A percentile compares a stretch with the other conserved stretches of the same genome.
phyloP scores from a whole-genome alignment of 1,140 invertebrate species.

The Nephotettix cincticeps region DNA sequence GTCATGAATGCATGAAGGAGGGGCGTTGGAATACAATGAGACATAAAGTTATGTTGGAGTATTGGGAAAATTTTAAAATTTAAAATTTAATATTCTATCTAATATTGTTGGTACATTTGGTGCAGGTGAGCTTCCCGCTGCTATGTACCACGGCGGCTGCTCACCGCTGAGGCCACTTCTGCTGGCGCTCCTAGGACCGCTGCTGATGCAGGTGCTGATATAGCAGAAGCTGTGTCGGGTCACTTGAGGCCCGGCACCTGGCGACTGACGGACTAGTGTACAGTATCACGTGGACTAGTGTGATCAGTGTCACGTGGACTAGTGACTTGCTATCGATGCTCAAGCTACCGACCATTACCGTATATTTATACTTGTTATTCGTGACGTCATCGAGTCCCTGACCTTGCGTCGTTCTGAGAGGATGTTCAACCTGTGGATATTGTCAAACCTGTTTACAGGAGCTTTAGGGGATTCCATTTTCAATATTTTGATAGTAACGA shows the following conservation, averaged over 20 bases:
- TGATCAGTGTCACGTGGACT: too few species aligned
- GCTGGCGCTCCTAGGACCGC: not conserved
- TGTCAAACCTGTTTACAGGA: too few species aligned
- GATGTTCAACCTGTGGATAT: too few species aligned
- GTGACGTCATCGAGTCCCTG: too few species aligned
- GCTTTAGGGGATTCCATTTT: too few species aligned
- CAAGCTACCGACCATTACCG: too few species aligned
- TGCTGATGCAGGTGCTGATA: not conserved
- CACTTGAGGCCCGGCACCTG: not conserved
- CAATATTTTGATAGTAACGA: too few species aligned
- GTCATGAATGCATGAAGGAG: not conserved
- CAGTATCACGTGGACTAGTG: too few species aligned
- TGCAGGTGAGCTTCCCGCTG: conserved; percentile 53
- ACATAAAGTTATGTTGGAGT: not conserved
- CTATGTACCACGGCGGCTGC: conserved; percentile 52
- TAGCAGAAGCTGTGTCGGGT: conserved; percentile 11
- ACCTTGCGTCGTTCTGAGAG: too few species aligned
- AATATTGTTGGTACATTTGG: conserved; percentile 41
- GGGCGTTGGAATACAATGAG: not conserved
- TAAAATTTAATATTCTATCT: not conserved
- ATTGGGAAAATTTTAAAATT: not conserved
- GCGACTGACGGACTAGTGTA: not conserved
- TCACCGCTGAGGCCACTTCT: conserved; percentile 37
- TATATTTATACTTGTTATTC: too few species aligned
- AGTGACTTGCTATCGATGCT: not conserved